Conservation (phyloP, 2,113 vertebrate species). For the Tichodroma muraria region DNA sequence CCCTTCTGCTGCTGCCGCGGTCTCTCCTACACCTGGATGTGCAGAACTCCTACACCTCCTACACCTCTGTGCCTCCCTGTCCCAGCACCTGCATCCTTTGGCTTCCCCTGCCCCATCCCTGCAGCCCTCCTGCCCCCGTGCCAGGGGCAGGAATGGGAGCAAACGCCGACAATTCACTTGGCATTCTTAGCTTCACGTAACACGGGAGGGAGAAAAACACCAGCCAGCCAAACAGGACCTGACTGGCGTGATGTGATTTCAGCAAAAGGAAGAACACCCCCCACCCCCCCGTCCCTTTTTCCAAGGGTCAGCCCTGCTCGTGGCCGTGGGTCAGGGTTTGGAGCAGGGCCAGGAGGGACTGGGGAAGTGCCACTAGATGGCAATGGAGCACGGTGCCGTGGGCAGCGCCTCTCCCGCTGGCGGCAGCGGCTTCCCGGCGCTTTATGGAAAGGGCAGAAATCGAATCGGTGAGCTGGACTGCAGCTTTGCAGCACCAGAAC, state of each 20-base stretch:
- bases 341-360: not conserved
- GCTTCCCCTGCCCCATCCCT: not conserved
- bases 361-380: conserved; percentile 37
- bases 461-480: accelerated
- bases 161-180: not conserved
- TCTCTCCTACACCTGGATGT: accelerated
- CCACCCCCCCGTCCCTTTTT: no score
- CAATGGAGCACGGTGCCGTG: not conserved
- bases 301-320: not conserved
- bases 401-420: not conserved
- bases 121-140: not conserved
- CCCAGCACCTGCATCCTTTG: not conserved
- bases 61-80: accelerated
- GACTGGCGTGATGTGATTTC: accelerated
- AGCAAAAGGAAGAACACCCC: accelerated
- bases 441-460: accelerated
- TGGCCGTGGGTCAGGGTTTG: not conserved
- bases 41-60: no score
- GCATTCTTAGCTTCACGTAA: not conserved
- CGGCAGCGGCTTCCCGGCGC: accelerated
- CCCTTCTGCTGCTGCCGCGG: accelerated
- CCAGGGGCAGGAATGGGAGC: accelerated
- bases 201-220: not conserved
- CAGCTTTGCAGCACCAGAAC: not conserved
- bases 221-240: accelerated